phyloP scores from a whole-genome alignment of 2,113 vertebrate species.

The Platysternon megacephalum region DNA sequence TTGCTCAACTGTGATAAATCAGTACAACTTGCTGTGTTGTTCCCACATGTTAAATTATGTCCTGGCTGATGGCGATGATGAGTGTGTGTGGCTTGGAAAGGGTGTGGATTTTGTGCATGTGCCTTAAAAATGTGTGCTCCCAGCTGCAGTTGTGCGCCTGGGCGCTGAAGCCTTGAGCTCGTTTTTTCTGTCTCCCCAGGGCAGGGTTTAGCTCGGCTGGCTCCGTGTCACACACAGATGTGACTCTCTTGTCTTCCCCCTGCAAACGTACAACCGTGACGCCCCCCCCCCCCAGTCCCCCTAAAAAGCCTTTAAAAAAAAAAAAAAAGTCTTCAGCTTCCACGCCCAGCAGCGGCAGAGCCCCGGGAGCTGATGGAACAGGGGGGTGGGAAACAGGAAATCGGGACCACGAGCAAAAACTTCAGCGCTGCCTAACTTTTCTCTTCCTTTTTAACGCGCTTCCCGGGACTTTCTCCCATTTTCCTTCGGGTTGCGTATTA shows the following conservation, averaged over 20 bases:
- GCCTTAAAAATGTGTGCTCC: slow-evolving; percentile 7
- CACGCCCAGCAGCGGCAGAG: slow-evolving; percentile 15
- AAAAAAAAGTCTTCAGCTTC: slow-evolving; percentile 27
- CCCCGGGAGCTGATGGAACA: slow-evolving; percentile 25
- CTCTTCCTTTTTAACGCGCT: not conserved
- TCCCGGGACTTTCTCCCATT: not conserved
- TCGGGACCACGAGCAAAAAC: slow-evolving; percentile 40
- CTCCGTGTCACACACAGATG: slow-evolving; percentile 78
- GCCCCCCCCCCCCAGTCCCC: slow-evolving; percentile 24
- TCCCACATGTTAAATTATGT: slow-evolving; percentile 6
- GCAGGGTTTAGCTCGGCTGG: slow-evolving; percentile 68
- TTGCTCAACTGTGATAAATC: slow-evolving; percentile 36
- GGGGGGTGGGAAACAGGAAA: slow-evolving; percentile 67
- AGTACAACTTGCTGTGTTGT: slow-evolving; percentile 25
- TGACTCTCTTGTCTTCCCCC: slow-evolving; percentile 69
- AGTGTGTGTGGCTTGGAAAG: not conserved
- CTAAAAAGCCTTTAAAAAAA: not conserved
- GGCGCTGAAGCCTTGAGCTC: not conserved
- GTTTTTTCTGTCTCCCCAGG: slow-evolving; percentile 47
- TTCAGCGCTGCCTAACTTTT: slow-evolving; percentile 36
- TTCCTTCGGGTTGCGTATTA: slow-evolving; percentile 23
- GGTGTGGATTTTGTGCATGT: not conserved
- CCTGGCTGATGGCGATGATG: not conserved
- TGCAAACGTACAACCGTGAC: slow-evolving; percentile 69
- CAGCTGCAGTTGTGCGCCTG: not conserved